Percentiles rank a stretch among this genome's conserved stretches.
Conservation (phyloP, 2,113 vertebrate genomes). For the Oreochromis spilurus region DNA sequence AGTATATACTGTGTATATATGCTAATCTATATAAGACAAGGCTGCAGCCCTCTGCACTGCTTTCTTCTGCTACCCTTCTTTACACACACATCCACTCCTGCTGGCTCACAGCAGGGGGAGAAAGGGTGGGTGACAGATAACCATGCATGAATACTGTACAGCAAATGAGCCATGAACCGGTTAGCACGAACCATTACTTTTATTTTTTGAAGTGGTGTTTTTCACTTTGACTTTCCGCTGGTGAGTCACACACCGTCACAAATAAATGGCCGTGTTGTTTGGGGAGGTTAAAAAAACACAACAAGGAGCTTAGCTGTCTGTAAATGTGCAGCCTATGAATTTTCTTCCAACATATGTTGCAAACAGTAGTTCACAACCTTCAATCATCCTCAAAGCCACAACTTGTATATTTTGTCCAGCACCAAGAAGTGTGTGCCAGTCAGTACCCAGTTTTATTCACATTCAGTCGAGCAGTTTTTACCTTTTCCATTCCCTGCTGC, state of each 20-base stretch:
- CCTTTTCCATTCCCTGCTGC: neutral
- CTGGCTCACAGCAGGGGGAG: neutral
- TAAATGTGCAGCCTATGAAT: neutral
- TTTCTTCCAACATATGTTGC: neutral
- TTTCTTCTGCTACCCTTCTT: neutral
- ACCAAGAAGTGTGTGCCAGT: fast-evolving
- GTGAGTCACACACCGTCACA: neutral
- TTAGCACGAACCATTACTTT: neutral
- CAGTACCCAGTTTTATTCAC: neutral
- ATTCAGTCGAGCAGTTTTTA: neutral
- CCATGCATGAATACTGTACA: neutral
- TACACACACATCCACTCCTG: neutral
- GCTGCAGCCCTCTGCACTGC: neutral
- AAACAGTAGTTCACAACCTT: neutral
- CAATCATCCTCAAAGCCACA: neutral
- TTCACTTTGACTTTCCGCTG: neutral
- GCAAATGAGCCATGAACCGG: neutral
- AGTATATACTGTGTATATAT: neutral
- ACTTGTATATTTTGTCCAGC: neutral
- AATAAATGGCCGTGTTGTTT: neutral
- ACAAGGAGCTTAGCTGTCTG: neutral
- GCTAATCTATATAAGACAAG: neutral
- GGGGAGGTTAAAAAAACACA: neutral
- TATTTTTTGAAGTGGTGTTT: neutral
- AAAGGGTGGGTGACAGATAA: neutral